Conservation (phyloP, 2,888 invertebrate species). For the Lochmaea crataegi region DNA sequence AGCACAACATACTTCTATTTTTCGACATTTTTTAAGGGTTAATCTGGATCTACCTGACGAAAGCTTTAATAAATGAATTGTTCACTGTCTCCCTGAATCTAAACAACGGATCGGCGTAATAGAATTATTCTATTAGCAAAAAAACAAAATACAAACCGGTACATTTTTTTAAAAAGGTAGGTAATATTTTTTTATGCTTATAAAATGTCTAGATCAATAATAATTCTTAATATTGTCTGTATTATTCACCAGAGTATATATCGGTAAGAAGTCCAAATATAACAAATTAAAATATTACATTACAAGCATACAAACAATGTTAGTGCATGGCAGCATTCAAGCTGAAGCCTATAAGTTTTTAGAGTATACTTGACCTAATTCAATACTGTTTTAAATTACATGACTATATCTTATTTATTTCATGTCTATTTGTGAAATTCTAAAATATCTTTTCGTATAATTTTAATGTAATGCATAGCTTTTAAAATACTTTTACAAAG, state of each 20-base stretch:
- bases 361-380: no score
- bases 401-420: no score
- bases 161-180: neutral
- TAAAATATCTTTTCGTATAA: no score
- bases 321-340: no score
- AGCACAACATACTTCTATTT: neutral
- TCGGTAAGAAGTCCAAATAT: neutral
- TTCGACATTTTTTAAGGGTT: constrained; percentile 9
- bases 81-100: neutral
- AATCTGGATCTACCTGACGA: neutral
- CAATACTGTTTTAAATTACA: no score
- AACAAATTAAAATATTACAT: no score
- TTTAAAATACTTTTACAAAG: no score
- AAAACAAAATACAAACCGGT: neutral
- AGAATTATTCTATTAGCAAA: neutral
- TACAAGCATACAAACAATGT: no score
- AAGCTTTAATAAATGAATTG: neutral
- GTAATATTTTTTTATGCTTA: neutral
- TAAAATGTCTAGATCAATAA: neutral
- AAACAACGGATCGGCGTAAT: neutral
- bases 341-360: no score
- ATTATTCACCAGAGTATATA: neutral
- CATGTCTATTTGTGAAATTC: no score
- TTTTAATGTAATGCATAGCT: no score
- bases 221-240: neutral